phyloP scores from a whole-genome alignment of 2,888 invertebrate genomes.

The Clostera curtula region DNA sequence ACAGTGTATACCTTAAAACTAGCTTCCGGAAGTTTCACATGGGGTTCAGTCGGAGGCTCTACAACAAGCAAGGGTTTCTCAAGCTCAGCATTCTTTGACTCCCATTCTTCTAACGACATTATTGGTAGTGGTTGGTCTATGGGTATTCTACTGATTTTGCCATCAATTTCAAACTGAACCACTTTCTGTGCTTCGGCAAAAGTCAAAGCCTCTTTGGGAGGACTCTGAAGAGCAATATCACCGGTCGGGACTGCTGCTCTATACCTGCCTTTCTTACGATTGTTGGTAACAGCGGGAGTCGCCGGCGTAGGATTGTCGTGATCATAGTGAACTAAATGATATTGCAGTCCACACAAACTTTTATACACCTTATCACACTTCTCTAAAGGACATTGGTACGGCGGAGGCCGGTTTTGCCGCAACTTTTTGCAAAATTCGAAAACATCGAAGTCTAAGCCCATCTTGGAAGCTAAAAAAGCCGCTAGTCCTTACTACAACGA shows the following conservation, averaged over 20 bases:
- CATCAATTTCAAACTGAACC: constrained; percentile 91
- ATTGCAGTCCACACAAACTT: constrained; percentile 89
- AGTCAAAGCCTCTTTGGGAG: constrained; percentile 81
- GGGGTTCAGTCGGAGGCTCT: constrained; percentile 58
- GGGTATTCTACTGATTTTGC: constrained; percentile 80
- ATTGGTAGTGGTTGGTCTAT: constrained; percentile 80
- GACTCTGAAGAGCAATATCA: constrained; percentile 65
- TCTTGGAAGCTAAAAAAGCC: constrained; percentile 41
- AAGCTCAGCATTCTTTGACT: constrained; percentile 58
- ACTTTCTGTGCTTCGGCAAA: constrained; percentile 90
- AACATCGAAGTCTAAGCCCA: constrained; percentile 91
- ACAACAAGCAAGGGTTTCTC: constrained; percentile 61
- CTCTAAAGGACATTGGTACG: constrained; percentile 89
- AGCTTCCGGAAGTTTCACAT: constrained; percentile 64
- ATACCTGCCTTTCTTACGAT: constrained; percentile 77
- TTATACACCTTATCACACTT: constrained; percentile 91
- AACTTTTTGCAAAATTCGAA: constrained; percentile 89
- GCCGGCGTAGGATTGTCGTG: constrained; percentile 84
- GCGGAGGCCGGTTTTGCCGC: constrained; percentile 85
- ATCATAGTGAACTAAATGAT: constrained; percentile 89
- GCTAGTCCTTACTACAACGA: constrained; percentile 7
- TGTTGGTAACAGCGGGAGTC: constrained; percentile 76
- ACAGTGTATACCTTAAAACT: constrained; percentile 61
- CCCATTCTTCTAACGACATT: constrained; percentile 80
- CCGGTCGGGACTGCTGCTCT: constrained; percentile 76